Conservation (phyloP, 2,797 vertebrate species). For the Podarcis lilfordi region DNA sequence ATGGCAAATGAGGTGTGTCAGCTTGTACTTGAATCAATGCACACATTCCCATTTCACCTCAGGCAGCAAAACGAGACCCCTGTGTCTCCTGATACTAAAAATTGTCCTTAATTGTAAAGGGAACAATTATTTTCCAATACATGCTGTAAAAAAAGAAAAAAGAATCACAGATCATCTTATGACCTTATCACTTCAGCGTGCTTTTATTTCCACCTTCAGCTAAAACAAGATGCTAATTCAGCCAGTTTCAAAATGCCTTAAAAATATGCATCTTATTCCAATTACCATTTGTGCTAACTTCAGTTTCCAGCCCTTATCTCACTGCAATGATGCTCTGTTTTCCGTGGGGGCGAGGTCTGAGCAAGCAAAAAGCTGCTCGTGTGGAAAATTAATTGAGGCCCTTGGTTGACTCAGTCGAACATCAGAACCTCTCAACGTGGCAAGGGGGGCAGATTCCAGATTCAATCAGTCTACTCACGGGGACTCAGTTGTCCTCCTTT, state of each 20-base stretch:
- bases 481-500: too few relatives aligned
- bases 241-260: neutral
- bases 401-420: neutral
- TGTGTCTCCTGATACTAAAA: neutral
- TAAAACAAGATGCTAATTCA: neutral
- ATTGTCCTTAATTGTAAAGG: neutral
- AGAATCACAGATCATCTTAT: neutral
- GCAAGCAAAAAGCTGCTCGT: neutral
- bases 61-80: too few relatives aligned
- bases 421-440: neutral
- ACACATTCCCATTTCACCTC: neutral
- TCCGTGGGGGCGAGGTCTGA: too few relatives aligned
- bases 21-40: neutral
- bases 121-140: neutral
- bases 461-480: neutral
- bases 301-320: neutral
- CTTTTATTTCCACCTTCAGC: neutral
- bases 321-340: neutral
- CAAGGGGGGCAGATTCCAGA: too few relatives aligned
- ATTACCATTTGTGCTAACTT: neutral
- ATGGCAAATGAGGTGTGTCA: neutral
- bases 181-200: neutral
- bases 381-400: neutral
- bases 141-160: neutral
- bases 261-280: neutral